A percentile compares a stretch with the other conserved stretches of the same genome.
Conservation (phyloP, 30 jellyfish, hydroid and myxozoan species). For the Aurelia aurita complex sp. Pacific region DNA sequence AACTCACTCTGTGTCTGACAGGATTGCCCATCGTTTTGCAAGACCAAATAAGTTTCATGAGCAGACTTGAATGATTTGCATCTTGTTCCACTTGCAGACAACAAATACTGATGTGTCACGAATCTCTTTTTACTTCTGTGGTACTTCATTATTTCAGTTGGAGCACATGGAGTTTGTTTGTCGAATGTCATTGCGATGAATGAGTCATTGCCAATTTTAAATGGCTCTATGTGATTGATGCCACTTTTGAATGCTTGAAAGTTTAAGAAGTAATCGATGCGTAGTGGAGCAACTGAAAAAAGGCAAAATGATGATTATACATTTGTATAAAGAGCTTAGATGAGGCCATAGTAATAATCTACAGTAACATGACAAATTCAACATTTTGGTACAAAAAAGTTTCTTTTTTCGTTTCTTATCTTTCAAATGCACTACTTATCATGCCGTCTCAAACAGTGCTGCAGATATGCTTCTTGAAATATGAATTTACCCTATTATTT, state of each 20-base stretch:
- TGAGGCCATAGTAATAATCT: not conserved
- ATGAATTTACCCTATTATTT: too few relatives aligned
- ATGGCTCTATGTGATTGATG: constrained; percentile 43
- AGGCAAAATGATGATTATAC: not conserved
- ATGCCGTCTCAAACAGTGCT: too few relatives aligned
- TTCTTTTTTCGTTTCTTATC: too few relatives aligned
- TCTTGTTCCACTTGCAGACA: constrained; percentile 44
- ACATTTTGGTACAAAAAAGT: too few relatives aligned
- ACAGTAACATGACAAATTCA: too few relatives aligned
- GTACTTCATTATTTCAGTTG: constrained; percentile 26
- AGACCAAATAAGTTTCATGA: constrained; percentile 26
- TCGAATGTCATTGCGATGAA: constrained; percentile 41
- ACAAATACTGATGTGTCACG: constrained; percentile 30
- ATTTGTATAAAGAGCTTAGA: not conserved
- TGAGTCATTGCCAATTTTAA: constrained; percentile 30
- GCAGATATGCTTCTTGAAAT: too few relatives aligned
- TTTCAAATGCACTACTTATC: too few relatives aligned
- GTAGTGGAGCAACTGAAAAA: constrained; percentile 36
- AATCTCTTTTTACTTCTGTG: not conserved
- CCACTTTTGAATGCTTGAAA: constrained; percentile 37
- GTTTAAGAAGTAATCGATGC: constrained; percentile 33
- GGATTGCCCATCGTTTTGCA: constrained; percentile 38
- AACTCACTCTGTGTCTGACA: constrained; percentile 29
- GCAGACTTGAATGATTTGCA: constrained; percentile 36
- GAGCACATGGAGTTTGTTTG: not conserved